A percentile compares a stretch with the other conserved stretches of the same genome.
phyloP scores from a whole-genome alignment of 2,113 vertebrate species.

The Rhabdomys dilectus region DNA sequence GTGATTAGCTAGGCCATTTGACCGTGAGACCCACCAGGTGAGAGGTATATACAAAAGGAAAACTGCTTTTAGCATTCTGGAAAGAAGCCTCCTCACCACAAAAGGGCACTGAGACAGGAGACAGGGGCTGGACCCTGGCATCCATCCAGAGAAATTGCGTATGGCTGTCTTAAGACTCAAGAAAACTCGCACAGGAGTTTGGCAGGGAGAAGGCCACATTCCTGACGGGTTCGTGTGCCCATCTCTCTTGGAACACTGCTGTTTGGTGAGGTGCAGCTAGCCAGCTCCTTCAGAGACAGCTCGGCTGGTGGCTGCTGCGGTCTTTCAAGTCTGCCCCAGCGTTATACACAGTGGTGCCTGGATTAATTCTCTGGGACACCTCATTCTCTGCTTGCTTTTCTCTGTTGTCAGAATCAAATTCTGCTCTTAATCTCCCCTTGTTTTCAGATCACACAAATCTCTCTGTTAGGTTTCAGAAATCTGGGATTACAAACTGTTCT shows the following conservation, averaged over 20 bases:
- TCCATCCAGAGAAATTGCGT: not conserved
- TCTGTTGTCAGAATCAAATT: conserved; percentile 69
- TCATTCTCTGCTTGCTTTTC: conserved; percentile 28
- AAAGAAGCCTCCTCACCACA: not conserved
- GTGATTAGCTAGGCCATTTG: conserved; percentile 28
- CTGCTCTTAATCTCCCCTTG: conserved; percentile 72
- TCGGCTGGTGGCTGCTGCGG: not conserved
- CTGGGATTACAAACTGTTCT: conserved; percentile 78
- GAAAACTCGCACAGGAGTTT: not conserved
- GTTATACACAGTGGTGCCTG: not conserved
- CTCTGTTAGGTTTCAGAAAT: conserved; percentile 76
- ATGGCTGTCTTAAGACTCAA: not conserved
- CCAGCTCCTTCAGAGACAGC: not conserved
- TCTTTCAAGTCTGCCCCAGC: not conserved
- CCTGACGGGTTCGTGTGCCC: not conserved
- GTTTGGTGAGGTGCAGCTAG: not conserved
- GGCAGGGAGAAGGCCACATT: not conserved
- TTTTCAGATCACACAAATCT: conserved; percentile 77
- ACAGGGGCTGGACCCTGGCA: not conserved
- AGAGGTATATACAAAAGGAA: conserved; percentile 15
- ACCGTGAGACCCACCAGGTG: not conserved
- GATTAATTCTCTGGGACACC: conserved; percentile 39
- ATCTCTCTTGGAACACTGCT: not conserved
- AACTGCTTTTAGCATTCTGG: not conserved
- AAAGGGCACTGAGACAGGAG: not conserved